These are phyloP conservation scores for Drosophila ironensis DNA, from an alignment of 1,140 invertebrate genomes.

Conservation along the genomic window DNA sequence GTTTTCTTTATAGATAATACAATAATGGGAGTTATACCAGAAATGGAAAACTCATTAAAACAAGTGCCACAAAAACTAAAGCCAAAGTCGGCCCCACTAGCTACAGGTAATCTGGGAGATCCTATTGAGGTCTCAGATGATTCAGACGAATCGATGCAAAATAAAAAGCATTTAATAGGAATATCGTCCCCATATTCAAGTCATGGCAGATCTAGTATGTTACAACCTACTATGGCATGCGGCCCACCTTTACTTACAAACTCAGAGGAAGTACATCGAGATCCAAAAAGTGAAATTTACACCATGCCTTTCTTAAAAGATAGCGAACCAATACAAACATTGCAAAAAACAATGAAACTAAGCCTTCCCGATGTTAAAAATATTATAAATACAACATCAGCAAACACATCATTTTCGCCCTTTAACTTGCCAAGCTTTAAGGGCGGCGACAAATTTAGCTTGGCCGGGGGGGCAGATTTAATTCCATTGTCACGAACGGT, in stretches of 20 bases:
- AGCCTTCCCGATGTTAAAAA: conserved; percentile 1
- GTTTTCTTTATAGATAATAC: background rate
- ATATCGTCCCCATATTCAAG: background rate
- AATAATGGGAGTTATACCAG: background rate
- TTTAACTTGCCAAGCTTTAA: conserved; percentile 53
- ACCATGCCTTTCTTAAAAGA: background rate
- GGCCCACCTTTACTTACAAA: background rate
- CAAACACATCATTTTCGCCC: conserved; percentile 2
- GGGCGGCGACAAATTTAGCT: conserved; percentile 62
- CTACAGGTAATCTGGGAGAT: conserved; percentile 57
- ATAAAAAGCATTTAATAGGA: background rate
- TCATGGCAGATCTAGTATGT: too few species aligned
- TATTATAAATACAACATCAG: background rate
- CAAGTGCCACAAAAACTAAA: conserved; percentile 1
- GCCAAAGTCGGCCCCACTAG: background rate
- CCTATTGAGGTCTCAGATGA: conserved; percentile 78
- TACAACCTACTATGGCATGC: conserved; percentile 8
- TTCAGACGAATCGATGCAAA: conserved; percentile 34
- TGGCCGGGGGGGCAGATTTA: conserved; percentile 74
- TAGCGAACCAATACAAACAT: conserved; percentile 3
- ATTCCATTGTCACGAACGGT: conserved; percentile 61
- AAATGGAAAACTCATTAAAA: background rate
- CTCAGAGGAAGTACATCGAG: background rate
- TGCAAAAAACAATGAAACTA: conserved; percentile 22
- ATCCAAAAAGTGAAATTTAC: background rate